phyloP scores from a whole-genome alignment of 1,140 invertebrate genomes.

The Maniola jurtina region DNA sequence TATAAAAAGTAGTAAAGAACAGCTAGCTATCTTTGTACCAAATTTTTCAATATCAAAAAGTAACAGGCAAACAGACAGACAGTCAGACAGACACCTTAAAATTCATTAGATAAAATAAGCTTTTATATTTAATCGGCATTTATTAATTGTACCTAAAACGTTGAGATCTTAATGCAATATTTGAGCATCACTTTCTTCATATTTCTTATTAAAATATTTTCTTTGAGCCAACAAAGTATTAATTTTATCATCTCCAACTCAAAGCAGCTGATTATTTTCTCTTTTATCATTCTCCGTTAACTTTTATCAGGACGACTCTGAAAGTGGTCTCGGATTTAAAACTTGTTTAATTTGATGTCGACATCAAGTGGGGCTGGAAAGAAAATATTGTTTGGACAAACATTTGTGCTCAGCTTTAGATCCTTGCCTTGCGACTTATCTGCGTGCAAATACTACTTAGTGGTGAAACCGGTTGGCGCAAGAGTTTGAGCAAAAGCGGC shows the following conservation, averaged over 20 bases:
- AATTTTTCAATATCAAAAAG: too few species aligned
- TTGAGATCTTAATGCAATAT: conserved; percentile 7
- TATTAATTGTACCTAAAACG: too few species aligned
- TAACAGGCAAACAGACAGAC: too few species aligned
- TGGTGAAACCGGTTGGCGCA: conserved; percentile 43
- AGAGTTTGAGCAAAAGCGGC: conserved; percentile 39
- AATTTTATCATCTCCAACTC: conserved; percentile 23
- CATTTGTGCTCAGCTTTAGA: conserved; percentile 60
- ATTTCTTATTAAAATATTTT: conserved; percentile 1
- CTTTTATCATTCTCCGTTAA: conserved; percentile 44
- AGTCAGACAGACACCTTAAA: too few species aligned
- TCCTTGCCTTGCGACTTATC: conserved; percentile 61
- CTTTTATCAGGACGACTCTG: conserved; percentile 56
- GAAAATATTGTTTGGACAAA: conserved; percentile 71
- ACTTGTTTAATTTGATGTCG: conserved; percentile 71
- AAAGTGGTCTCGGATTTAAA: conserved; percentile 57
- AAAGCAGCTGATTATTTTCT: conserved; percentile 36
- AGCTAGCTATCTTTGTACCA: too few species aligned
- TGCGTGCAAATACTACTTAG: conserved; percentile 58
- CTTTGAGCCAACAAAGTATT: conserved; percentile 19
- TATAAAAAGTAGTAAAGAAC: too few species aligned
- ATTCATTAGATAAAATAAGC: too few species aligned
- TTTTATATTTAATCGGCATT: too few species aligned
- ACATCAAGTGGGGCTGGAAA: conserved; percentile 61
- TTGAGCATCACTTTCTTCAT: not conserved